phyloP scores from a whole-genome alignment of 2,797 vertebrate species.

The Alcedo atthis region DNA sequence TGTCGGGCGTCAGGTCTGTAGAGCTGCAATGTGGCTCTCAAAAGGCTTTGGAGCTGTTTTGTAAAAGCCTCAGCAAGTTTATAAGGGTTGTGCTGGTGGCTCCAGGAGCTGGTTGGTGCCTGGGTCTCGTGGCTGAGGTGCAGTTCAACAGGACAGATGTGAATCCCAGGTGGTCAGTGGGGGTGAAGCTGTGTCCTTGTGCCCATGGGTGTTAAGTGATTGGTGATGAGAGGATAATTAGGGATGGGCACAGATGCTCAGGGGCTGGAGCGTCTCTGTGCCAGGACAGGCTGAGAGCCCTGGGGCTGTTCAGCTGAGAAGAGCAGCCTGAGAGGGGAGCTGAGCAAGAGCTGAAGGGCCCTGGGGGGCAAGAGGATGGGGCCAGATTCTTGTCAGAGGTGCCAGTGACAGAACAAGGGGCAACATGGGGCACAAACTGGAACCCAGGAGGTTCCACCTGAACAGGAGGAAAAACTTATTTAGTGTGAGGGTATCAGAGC shows the following conservation, averaged over 20 bases:
- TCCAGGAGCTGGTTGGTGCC: fast-evolving
- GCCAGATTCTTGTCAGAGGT: neutral
- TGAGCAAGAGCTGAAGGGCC: no score
- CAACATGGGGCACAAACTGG: neutral
- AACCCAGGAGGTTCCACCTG: neutral
- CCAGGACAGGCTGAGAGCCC: neutral
- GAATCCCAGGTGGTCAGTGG: neutral
- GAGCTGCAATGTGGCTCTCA: neutral
- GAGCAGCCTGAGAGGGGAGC: neutral
- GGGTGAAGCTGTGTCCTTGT: neutral
- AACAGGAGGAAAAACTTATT: neutral
- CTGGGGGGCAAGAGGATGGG: no score
- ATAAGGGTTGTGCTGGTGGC: fast-evolving
- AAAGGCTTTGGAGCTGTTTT: neutral
- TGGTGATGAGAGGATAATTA: neutral
- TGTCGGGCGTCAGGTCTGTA: neutral
- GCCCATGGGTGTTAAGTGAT: neutral
- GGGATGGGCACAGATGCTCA: neutral
- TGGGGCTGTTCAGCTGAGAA: neutral
- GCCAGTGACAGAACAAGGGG: neutral
- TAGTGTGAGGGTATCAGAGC: neutral
- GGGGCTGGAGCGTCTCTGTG: neutral
- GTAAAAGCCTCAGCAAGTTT: neutral
- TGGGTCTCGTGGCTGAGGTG: fast-evolving
- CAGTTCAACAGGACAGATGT: fast-evolving